These are phyloP conservation scores for Drosophila murphyi DNA, from an alignment of 1,140 invertebrate species.

Conservation along the genomic window DNA sequence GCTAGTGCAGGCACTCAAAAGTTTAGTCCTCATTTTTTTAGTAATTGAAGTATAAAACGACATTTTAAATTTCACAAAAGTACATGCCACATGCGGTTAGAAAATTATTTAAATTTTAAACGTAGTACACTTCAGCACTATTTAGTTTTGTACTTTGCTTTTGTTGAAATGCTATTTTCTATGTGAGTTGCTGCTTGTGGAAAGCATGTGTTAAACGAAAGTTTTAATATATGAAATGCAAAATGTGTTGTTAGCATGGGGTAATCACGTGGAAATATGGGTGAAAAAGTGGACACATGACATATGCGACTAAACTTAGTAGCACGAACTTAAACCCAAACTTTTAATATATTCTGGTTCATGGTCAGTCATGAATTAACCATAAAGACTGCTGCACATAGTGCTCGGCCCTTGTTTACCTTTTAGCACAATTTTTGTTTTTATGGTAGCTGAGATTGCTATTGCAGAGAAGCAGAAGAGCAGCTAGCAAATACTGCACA, in stretches of 20 bases:
- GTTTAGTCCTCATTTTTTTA: too few species aligned
- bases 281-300: constrained; percentile 16
- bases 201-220: constrained; percentile 49
- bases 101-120: too few species aligned
- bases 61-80: too few species aligned
- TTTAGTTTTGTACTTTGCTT: neutral
- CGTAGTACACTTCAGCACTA: too few species aligned
- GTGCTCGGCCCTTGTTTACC: constrained; percentile 26
- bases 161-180: neutral
- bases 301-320: constrained; percentile 2
- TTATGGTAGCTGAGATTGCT: constrained; percentile 8
- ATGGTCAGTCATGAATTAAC: neutral
- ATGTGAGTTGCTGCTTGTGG: constrained; percentile 8
- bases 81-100: too few species aligned
- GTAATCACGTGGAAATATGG: constrained; percentile 1
- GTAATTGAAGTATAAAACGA: too few species aligned
- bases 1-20: too few species aligned
- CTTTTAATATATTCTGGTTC: neutral
- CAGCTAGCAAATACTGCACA: too few species aligned
- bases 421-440: constrained; percentile 29
- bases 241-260: constrained; percentile 51
- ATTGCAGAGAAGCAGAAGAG: too few species aligned
- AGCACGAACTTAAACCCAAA: constrained; percentile 11
- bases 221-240: constrained; percentile 52
- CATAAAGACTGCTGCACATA: neutral